Evolutionary conservation across 2,113 vertebrate genomes (phyloP), one percentile per base, ranked within the genome.

Genomic region (Sorex fumeus): DNA sequence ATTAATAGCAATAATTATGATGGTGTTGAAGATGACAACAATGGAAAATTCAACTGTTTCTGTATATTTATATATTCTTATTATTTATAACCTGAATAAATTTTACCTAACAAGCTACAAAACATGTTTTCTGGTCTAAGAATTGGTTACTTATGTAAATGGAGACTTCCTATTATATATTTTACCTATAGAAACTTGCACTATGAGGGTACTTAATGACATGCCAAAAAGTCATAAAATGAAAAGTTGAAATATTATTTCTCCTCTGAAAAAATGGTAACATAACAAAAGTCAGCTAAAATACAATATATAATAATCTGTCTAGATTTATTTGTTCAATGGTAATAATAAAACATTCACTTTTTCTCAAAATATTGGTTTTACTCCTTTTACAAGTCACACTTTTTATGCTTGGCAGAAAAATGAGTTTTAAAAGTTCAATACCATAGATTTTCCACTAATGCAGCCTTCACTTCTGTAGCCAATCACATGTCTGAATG

Each of bases 381-480:
- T 40, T 77, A 67, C 21, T 71, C 16, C 12, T 21, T 64, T 57
- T 45, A 74, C 87, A 87, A 81, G 8, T 75, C 75, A 67, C 4
- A 69, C 6, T 50, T 70, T 30, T 62, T 91, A 30, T 74, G 77
- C 90, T 85, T 86, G 34, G 53, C 9, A 62, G 64, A 72, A 71
- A 21, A 28, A 2, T 87, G 83, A 70, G 50, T 36, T 27, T 70
- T 84, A 83, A 36, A 84, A 84, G 66, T 70, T 28, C 28, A 66
- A 4, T 1, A 32, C 53, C 19, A 53, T 50, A 21, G 53, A 6
- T 19, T 67, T 78, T 13, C 21, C 86, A n/a, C 28, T 95, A 21
- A 91, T 27, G 53, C 84, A 10, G 13, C 16, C 15, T 91, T 91
- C 12, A 19, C 85, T 45, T 94, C 21, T 88, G 0, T 15, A 95